Percentiles rank a stretch among this genome's conserved stretches.
Conservation (phyloP, 2,888 invertebrate genomes). For the Cephus rjabovi region DNA sequence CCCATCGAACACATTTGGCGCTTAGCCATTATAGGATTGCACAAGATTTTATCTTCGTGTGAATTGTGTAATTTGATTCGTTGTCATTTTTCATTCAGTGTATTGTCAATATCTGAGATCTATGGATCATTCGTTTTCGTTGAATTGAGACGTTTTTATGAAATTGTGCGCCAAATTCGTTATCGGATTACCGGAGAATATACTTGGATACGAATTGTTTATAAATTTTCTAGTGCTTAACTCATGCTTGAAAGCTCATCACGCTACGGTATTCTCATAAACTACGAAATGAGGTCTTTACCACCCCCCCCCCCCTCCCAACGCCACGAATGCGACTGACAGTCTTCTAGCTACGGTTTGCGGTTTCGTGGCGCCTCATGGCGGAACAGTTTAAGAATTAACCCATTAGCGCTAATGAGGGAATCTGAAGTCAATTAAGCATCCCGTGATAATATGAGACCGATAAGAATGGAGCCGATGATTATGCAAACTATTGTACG, state of each 20-base stretch:
- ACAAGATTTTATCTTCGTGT: not conserved
- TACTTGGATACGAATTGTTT: not conserved
- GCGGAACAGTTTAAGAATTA: conserved; percentile 45
- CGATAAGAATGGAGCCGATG: conserved; percentile 55
- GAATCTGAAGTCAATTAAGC: conserved; percentile 61
- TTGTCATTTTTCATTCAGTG: not conserved
- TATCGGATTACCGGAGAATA: not conserved
- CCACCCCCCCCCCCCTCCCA: not conserved
- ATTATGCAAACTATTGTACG: conserved; percentile 58
- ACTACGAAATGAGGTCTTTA: not conserved
- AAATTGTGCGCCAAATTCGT: not conserved
- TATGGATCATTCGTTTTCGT: not conserved
- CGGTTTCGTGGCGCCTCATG: conserved; percentile 6
- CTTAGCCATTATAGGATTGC: not conserved
- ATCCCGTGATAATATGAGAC: conserved; percentile 52
- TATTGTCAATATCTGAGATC: not conserved
- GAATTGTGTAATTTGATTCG: not conserved
- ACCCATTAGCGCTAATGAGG: conserved; percentile 60
- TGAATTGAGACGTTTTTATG: not conserved
- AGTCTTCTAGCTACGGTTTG: conserved; percentile 3
- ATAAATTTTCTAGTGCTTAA: not conserved
- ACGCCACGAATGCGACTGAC: not conserved
- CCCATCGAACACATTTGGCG: not conserved
- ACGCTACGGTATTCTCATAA: not conserved
- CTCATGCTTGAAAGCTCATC: not conserved